Conservation (phyloP, 2,797 vertebrate genomes). For the Danio jaintianensis region DNA sequence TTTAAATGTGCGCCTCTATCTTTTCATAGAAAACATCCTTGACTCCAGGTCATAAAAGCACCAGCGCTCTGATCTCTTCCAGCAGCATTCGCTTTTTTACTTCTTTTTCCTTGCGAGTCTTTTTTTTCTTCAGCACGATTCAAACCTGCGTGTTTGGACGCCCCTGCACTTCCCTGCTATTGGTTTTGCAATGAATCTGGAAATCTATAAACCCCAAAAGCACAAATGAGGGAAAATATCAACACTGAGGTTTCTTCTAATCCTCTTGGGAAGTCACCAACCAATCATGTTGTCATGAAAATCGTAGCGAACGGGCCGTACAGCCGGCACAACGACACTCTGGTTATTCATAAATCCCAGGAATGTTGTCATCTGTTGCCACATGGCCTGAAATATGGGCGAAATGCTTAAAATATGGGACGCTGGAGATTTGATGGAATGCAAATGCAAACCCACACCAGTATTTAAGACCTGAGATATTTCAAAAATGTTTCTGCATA, state of each 20-base stretch:
- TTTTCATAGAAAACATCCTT: not conserved
- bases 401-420: slow-evolving; percentile 33
- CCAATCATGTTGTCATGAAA: slow-evolving; percentile 39
- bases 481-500: slow-evolving; percentile 36
- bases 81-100: slow-evolving; percentile 7
- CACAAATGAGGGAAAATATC: slow-evolving; percentile 39
- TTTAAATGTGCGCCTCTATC: too few relatives aligned
- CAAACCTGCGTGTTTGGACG: not conserved
- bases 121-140: slow-evolving; percentile 21
- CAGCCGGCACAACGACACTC: slow-evolving; percentile 35
- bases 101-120: not conserved
- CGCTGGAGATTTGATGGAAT: slow-evolving; percentile 29
- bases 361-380: slow-evolving; percentile 51
- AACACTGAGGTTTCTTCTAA: slow-evolving; percentile 37
- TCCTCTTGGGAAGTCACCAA: slow-evolving; percentile 30
- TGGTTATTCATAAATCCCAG: slow-evolving; percentile 53
- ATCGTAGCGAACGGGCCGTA: slow-evolving; percentile 8
- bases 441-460: slow-evolving; percentile 38
- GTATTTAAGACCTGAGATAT: slow-evolving; percentile 43
- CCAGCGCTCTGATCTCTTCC: slow-evolving; percentile 4
- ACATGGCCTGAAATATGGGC: slow-evolving; percentile 38
- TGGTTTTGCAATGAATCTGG: slow-evolving; percentile 47
- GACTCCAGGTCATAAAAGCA: not conserved
- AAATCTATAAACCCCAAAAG: slow-evolving; percentile 36
- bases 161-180: slow-evolving; percentile 2